Percentiles rank a stretch among this genome's conserved stretches.
These are phyloP conservation scores for Dolichallabes microphthalmus DNA, from an alignment of 2,113 vertebrate species.

Conservation along the genomic window DNA sequence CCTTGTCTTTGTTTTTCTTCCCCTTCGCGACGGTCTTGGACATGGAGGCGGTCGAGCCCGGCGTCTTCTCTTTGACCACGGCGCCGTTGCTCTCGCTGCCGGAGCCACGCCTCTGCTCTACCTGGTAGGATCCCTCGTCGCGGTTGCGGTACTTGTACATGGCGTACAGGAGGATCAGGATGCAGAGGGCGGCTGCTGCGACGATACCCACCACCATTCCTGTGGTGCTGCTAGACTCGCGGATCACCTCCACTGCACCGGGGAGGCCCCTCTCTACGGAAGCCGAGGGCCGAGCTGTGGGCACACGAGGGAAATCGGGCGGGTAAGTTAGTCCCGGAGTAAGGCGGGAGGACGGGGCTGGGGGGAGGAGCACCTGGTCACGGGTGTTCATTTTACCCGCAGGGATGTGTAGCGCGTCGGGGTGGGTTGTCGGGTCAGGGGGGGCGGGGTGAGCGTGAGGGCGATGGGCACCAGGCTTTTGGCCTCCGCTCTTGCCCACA, in stretches of 20 bases:
- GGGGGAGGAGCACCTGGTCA: slow-evolving; percentile 84
- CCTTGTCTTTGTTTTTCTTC: slow-evolving; percentile 96
- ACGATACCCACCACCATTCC: slow-evolving; percentile 97
- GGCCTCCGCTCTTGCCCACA: slow-evolving; percentile 72
- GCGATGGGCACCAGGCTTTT: slow-evolving; percentile 68
- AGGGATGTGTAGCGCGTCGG: slow-evolving; percentile 81
- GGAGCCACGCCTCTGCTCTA: slow-evolving; percentile 86
- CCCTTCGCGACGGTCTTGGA: slow-evolving; percentile 85
- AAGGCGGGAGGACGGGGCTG: slow-evolving; percentile 80
- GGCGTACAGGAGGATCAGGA: slow-evolving; percentile 96
- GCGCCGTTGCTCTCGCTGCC: slow-evolving; percentile 83
- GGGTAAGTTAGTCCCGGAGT: slow-evolving; percentile 83
- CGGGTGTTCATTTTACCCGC: slow-evolving; percentile 94
- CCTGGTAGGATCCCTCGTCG: slow-evolving; percentile 91
- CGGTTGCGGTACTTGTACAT: slow-evolving; percentile 98
- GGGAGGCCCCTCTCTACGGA: slow-evolving; percentile 83
- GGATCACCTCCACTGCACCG: slow-evolving; percentile 89
- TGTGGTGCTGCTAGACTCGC: slow-evolving; percentile 93
- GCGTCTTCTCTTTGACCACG: slow-evolving; percentile 85
- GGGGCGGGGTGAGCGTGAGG: slow-evolving; percentile 74
- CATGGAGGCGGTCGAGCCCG: slow-evolving; percentile 69
- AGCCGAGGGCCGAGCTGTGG: slow-evolving; percentile 89
- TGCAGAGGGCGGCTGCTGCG: slow-evolving; percentile 92
- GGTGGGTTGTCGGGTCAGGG: slow-evolving; percentile 78
- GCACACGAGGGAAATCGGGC: slow-evolving; percentile 87